Conservation (phyloP, 2,797 vertebrate species). For the Spea hammondii region DNA sequence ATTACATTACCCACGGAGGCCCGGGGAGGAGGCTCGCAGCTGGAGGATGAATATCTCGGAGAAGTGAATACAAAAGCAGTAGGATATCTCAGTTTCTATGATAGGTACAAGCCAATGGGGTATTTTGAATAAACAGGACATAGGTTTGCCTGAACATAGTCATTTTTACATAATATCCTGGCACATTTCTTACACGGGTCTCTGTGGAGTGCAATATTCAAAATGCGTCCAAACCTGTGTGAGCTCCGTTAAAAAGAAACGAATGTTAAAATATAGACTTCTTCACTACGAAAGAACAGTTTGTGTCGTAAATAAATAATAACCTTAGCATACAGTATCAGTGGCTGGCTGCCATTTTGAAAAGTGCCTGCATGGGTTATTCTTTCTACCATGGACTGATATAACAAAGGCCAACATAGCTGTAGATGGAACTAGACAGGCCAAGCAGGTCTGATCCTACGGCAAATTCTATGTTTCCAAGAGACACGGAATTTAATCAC, state of each 20-base stretch:
- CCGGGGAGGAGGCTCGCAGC: background rate
- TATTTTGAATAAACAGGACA: slow-evolving; percentile 33
- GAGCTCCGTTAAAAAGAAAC: background rate
- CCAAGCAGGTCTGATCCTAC: too few relatives aligned
- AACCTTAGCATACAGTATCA: background rate
- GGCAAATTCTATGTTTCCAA: too few relatives aligned
- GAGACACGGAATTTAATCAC: too few relatives aligned
- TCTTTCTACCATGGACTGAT: too few relatives aligned
- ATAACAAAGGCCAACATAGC: too few relatives aligned
- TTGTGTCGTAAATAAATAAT: background rate
- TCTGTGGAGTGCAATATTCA: background rate
- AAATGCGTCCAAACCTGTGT: too few relatives aligned
- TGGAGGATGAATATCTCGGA: slow-evolving; percentile 22
- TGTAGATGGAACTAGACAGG: too few relatives aligned
- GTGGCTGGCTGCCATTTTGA: too few relatives aligned
- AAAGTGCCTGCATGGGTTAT: too few relatives aligned
- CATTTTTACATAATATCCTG: slow-evolving; percentile 5
- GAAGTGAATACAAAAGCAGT: slow-evolving; percentile 30
- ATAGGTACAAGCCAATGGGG: slow-evolving; percentile 11
- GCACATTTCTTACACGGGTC: background rate
- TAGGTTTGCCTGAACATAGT: slow-evolving; percentile 4
- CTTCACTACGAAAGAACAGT: background rate
- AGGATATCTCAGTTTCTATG: slow-evolving; percentile 24
- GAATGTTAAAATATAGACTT: background rate
- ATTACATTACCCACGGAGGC: slow-evolving; percentile 24